Percentiles rank a stretch among this genome's conserved stretches.
Evolutionary conservation across 2,888 invertebrate genomes (phyloP).

Genomic region (Drosophila rubida): DNA sequence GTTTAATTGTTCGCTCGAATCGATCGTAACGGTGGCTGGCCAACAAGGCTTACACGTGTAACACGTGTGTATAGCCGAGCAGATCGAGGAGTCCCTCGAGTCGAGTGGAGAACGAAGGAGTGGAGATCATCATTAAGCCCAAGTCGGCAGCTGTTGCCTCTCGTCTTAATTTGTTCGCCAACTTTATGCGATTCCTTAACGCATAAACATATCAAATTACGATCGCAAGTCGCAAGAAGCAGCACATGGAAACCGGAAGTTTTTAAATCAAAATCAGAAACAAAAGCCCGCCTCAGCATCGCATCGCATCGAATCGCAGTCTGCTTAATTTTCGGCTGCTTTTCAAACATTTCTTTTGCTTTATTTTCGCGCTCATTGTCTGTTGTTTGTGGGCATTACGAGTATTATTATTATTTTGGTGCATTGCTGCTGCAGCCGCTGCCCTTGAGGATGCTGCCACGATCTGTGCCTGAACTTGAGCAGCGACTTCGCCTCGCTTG

Average conservation of each 20-base stretch:
- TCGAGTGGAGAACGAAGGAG: background rate
- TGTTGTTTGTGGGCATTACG: constrained; percentile 1
- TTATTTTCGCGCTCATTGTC: background rate
- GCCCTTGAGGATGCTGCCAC: constrained; percentile 37
- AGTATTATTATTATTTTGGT: constrained; percentile 1
- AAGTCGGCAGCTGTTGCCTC: constrained; percentile 51
- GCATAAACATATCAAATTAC: constrained; percentile 79
- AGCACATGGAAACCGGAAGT: constrained; percentile 64
- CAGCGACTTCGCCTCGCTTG: constrained; percentile 47
- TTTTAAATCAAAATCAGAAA: constrained; percentile 60
- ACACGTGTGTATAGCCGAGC: constrained; percentile 16
- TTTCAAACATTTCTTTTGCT: constrained; percentile 12
- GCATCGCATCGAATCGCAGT: constrained; percentile 16
- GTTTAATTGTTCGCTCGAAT: constrained; percentile 58
- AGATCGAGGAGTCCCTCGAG: background rate
- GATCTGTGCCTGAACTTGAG: constrained; percentile 37
- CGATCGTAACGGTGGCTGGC: constrained; percentile 27
- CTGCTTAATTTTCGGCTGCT: constrained; percentile 17
- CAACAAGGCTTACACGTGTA: constrained; percentile 27
- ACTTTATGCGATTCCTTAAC: constrained; percentile 59
- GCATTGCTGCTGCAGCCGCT: constrained; percentile 15
- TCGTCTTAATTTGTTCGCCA: constrained; percentile 40
- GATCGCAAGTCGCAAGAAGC: constrained; percentile 36
- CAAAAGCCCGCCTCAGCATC: constrained; percentile 39
- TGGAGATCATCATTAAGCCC: constrained; percentile 22